Conservation (phyloP, 2,113 vertebrate species). For the Benitochromis conjunctus region DNA sequence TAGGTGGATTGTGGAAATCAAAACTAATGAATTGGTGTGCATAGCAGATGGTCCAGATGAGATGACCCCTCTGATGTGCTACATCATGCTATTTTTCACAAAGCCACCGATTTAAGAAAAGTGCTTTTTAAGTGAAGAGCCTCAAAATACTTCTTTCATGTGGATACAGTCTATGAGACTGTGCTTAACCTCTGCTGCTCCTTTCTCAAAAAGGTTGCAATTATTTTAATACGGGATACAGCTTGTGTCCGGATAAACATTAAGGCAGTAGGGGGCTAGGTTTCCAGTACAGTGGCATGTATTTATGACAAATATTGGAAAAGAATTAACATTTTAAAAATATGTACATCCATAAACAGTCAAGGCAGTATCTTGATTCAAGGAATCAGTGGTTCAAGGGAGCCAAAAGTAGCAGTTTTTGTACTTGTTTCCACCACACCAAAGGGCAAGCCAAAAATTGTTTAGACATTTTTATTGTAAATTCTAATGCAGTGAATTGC, state of each 20-base stretch:
- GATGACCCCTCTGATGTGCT: background rate
- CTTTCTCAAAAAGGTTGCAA: background rate
- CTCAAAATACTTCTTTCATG: background rate
- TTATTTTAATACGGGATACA: background rate
- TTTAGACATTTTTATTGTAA: background rate
- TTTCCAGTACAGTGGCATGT: background rate
- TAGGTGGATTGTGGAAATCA: background rate
- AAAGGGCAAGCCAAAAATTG: background rate
- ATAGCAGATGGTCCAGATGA: background rate
- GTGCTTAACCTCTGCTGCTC: background rate
- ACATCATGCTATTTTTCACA: background rate
- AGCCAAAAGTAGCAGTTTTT: background rate
- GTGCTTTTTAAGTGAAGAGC: background rate
- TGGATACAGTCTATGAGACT: background rate
- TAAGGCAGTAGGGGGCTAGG: background rate
- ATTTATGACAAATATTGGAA: background rate
- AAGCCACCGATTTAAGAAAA: background rate
- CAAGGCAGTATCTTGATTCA: background rate
- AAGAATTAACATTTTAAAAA: background rate
- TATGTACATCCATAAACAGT: background rate
- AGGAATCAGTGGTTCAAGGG: background rate
- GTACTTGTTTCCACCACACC: background rate
- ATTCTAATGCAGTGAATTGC: background rate
- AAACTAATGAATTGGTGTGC: background rate
- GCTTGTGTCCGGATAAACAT: background rate